phyloP scores from a whole-genome alignment of 2,797 vertebrate species.

The Naso thynnoides region DNA sequence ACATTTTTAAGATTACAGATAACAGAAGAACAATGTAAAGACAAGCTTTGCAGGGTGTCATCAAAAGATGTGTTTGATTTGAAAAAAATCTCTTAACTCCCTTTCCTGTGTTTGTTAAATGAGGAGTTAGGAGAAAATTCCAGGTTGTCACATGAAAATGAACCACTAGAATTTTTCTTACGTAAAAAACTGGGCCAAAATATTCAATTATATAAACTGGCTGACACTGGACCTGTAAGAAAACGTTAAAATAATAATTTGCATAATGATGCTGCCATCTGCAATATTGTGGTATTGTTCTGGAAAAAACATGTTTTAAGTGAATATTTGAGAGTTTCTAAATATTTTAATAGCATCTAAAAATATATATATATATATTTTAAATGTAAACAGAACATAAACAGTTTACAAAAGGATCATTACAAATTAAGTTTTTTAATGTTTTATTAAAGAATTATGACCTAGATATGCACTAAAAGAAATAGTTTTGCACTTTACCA shows the following conservation, averaged over 20 bases:
- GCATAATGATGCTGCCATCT: no score
- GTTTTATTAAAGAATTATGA: neutral
- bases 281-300: no score
- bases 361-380: no score
- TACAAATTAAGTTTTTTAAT: neutral
- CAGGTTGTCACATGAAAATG: neutral
- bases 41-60: neutral
- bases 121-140: neutral
- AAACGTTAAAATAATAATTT: no score
- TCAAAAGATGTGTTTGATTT: neutral
- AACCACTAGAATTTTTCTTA: neutral
- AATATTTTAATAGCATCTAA: no score
- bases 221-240: no score
- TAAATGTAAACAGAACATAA: neutral
- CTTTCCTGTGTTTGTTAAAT: neutral
- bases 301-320: no score
- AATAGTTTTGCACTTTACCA: neutral
- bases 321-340: neutral
- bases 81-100: neutral
- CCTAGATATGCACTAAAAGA: neutral
- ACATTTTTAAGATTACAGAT: neutral
- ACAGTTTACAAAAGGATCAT: neutral
- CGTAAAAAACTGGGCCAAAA: neutral
- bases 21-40: neutral
- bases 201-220: neutral